Conservation (phyloP, 2,113 vertebrate genomes). For the Halcyon senegalensis region DNA sequence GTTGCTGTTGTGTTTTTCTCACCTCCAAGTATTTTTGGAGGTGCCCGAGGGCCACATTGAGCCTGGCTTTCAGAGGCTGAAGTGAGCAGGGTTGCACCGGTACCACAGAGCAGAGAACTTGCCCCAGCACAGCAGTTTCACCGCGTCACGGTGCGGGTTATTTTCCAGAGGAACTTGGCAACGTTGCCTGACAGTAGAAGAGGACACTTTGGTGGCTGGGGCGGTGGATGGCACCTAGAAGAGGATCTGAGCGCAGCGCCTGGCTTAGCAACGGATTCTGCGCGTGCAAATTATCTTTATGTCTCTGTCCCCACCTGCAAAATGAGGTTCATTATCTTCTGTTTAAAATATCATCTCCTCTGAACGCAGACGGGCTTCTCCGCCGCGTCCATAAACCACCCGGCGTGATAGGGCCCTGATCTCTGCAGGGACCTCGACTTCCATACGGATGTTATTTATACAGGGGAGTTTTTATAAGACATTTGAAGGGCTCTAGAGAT, state of each 20-base stretch:
- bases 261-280: background rate
- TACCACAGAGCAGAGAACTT: background rate
- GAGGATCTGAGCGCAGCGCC: background rate
- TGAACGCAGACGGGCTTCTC: background rate
- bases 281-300: slow-evolving; percentile 30
- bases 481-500: background rate
- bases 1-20: slow-evolving; percentile 42
- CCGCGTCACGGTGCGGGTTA: background rate
- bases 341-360: slow-evolving; percentile 34
- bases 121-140: background rate
- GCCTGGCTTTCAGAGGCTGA: background rate
- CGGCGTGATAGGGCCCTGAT: background rate
- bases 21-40: slow-evolving; percentile 64
- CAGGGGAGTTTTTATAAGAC: background rate
- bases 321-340: slow-evolving; percentile 53
- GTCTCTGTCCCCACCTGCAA: slow-evolving; percentile 43
- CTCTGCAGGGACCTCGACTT: slow-evolving; percentile 10
- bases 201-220: background rate
- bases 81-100: background rate
- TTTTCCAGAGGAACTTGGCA: background rate
- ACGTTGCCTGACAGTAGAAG: accelerated
- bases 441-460: slow-evolving; percentile 42
- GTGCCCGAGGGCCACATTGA: slow-evolving; percentile 1
- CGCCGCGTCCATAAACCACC: background rate
- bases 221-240: background rate